Evolutionary conservation across 2,797 vertebrate species (phyloP).

Genomic region (Falco concolor): DNA sequence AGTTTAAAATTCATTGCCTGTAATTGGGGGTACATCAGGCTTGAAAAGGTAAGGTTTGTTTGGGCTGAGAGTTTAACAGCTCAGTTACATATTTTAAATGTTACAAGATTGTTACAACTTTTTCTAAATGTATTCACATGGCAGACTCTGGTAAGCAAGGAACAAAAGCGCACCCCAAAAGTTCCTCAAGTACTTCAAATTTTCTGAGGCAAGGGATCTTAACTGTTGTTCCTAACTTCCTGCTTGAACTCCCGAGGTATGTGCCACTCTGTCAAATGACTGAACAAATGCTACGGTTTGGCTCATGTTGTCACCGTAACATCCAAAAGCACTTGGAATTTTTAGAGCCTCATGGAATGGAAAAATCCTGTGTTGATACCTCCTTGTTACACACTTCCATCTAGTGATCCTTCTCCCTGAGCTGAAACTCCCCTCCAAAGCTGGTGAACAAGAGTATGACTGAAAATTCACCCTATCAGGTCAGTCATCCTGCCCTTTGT

Average conservation of each 20-base stretch:
- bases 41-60: background rate
- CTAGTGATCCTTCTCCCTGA: background rate
- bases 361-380: background rate
- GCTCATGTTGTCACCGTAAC: accelerated
- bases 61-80: background rate
- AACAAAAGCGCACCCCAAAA: background rate
- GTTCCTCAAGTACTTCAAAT: background rate
- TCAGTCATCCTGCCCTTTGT: background rate
- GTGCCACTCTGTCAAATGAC: background rate
- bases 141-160: background rate
- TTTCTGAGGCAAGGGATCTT: background rate
- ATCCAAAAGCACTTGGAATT: background rate
- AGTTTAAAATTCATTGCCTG: background rate
- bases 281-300: background rate
- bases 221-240: background rate
- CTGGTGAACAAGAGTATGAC: background rate
- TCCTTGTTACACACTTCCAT: background rate
- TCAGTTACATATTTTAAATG: background rate
- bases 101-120: background rate
- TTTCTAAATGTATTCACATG: background rate
- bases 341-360: background rate
- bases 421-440: background rate
- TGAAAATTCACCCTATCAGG: background rate
- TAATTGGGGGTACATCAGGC: background rate
- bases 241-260: background rate